These are phyloP conservation scores for Meloe dianella DNA, from an alignment of 2,888 invertebrate genomes.

Conservation along the genomic window DNA sequence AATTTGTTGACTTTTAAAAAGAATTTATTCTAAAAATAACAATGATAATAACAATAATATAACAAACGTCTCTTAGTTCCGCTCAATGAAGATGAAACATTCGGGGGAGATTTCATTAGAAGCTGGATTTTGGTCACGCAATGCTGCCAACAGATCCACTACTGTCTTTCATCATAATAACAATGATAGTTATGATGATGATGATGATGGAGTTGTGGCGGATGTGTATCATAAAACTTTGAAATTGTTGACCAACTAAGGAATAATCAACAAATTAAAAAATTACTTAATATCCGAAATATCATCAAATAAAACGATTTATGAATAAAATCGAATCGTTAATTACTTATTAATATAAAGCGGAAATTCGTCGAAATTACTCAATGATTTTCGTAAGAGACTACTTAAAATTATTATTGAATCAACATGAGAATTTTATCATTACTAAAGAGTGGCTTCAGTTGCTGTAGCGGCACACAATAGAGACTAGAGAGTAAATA, in stretches of 20 bases:
- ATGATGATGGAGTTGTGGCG: not conserved
- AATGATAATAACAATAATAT: conserved; percentile 1
- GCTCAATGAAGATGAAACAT: conserved; percentile 15
- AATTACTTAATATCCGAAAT: not conserved
- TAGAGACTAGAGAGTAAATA: too few species aligned
- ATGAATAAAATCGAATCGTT: not conserved
- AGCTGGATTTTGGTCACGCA: conserved; percentile 52
- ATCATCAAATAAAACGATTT: not conserved
- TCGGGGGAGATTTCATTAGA: conserved; percentile 54
- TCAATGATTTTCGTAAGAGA: not conserved
- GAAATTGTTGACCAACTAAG: not conserved
- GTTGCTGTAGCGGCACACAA: too few species aligned
- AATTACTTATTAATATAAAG: not conserved
- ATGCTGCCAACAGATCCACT: conserved; percentile 34
- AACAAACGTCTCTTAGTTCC: conserved; percentile 20
- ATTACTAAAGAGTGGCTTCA: not conserved
- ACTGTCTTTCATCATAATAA: not conserved
- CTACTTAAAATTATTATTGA: not conserved
- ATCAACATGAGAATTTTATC: not conserved
- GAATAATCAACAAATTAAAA: not conserved
- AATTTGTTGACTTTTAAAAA: not conserved
- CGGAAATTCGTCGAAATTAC: not conserved
- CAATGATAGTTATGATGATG: conserved; percentile 3
- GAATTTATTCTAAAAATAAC: not conserved
- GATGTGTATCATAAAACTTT: not conserved